Base-by-base conservation (phyloP, 2,888 invertebrate genomes). In the Chrysomela aeneicollis region DNA sequence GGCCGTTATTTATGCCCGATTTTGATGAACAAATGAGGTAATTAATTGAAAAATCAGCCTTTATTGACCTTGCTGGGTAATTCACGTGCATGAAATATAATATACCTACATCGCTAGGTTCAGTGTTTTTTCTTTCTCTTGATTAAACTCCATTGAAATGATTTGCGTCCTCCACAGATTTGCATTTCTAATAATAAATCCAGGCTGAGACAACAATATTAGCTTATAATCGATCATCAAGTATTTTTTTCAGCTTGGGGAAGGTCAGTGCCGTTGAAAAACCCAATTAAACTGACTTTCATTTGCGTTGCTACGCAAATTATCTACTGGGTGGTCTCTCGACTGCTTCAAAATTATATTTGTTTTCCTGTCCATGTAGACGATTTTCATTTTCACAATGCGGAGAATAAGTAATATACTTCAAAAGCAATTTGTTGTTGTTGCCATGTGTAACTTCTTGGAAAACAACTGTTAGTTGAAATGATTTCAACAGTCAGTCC, bases 191-290 rank as follows among this genome's bases (percentile, higher is more conserved):
- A 49, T 59, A 59, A 63, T 59, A 35, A 47, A 32, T 47, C 35
- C 12, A 10, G 6, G 35, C 35, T 9, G 35, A 35, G 35, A 35
- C 35, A 10, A 10, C 35, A 35, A 17, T 54, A 54, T 42, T 26
- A 6, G 26, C 6, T 60, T 18, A 60, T 52, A 54, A 59, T 35
- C 17, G n/a, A 18, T 10, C 12, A 19, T 18, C 18, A 17, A 26
- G 19, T 19, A 32, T 35, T 47, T 30, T 64, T 64, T 54, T 52
- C 49, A 17, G 49, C 49, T n/a, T 26, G 18, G 22, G 59, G 52
- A 64, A 60, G 64, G 60, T 64, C 63, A 60, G 63, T 59, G 4
- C 35, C 54, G 17, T 30, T 18, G n/a, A 52, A 32, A 57, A 58
- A 3, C 12, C n/a, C 42, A 15, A 2, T 42, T 15, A 61, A 54